Conservation (phyloP, 2,797 vertebrate species). For the Remorina albescens region DNA sequence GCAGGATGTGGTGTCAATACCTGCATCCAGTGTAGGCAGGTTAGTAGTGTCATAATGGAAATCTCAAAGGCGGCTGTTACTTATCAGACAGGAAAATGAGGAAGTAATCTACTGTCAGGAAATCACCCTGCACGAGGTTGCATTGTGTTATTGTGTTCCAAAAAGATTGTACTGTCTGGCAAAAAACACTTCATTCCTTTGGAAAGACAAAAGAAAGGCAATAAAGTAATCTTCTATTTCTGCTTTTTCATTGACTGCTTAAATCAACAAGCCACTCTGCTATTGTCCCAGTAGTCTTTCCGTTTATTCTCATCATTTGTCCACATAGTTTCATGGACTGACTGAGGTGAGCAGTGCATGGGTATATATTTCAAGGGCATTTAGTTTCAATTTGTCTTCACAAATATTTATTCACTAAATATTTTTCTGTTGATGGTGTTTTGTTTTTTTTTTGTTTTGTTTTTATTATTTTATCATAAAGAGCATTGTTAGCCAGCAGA, state of each 20-base stretch:
- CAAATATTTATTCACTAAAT: no score
- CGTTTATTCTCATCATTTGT: slow-evolving; percentile 68
- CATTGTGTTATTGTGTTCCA: slow-evolving; percentile 38
- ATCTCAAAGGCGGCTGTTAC: slow-evolving; percentile 37
- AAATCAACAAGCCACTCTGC: slow-evolving; percentile 65
- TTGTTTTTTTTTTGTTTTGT: slow-evolving; percentile 16
- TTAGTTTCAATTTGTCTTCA: slow-evolving; percentile 37
- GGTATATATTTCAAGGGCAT: slow-evolving; percentile 29
- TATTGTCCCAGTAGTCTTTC: slow-evolving; percentile 50
- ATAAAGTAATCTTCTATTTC: slow-evolving; percentile 70
- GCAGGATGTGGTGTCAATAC: slow-evolving; percentile 55
- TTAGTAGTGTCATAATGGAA: slow-evolving; percentile 51
- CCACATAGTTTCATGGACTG: slow-evolving; percentile 48
- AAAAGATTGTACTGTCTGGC: slow-evolving; percentile 44
- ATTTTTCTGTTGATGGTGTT: background rate
- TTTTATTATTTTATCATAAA: slow-evolving; percentile 3
- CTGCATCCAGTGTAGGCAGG: slow-evolving; percentile 23
- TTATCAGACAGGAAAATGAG: slow-evolving; percentile 49
- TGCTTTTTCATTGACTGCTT: slow-evolving; percentile 68
- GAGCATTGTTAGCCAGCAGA: slow-evolving; percentile 1
- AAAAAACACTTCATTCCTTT: slow-evolving; percentile 35
- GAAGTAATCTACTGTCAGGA: slow-evolving; percentile 63
- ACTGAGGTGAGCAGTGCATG: slow-evolving; percentile 44
- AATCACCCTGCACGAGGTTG: slow-evolving; percentile 34
- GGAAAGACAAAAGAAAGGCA: slow-evolving; percentile 65